phyloP scores from a whole-genome alignment of 2,888 invertebrate genomes.

The Synergus umbraculus region DNA sequence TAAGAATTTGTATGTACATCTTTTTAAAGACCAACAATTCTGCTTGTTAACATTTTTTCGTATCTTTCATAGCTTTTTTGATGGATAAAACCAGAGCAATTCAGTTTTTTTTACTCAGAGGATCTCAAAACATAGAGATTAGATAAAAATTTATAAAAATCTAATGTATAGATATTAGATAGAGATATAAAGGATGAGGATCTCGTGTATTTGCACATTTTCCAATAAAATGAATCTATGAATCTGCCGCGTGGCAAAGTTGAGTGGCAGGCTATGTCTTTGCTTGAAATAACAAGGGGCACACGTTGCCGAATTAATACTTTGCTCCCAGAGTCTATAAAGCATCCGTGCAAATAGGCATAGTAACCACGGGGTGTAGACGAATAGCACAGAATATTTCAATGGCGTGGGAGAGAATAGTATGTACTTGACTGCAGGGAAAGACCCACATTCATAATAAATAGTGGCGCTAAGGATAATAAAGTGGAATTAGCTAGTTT shows the following conservation, averaged over 20 bases:
- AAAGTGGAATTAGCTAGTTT: slow-evolving; percentile 28
- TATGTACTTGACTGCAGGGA: slow-evolving; percentile 53
- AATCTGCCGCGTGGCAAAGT: slow-evolving; percentile 68
- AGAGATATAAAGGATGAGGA: slow-evolving; percentile 9
- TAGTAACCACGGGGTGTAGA: slow-evolving; percentile 54
- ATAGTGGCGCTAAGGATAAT: slow-evolving; percentile 14
- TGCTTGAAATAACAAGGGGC: slow-evolving; percentile 74
- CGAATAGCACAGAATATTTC: slow-evolving; percentile 55
- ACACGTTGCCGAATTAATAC: slow-evolving; percentile 68
- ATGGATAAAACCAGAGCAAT: no score
- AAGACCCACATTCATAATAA: slow-evolving; percentile 42
- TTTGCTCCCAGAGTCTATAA: slow-evolving; percentile 64
- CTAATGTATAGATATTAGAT: slow-evolving; percentile 18
- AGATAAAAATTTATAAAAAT: neutral
- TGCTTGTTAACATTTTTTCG: no score
- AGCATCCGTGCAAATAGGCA: slow-evolving; percentile 57
- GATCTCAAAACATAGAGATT: no score
- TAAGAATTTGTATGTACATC: no score
- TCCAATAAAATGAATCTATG: slow-evolving; percentile 71
- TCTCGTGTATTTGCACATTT: slow-evolving; percentile 70
- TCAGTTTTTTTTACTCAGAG: no score
- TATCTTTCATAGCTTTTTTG: no score
- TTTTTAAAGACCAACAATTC: no score
- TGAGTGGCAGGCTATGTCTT: slow-evolving; percentile 70
- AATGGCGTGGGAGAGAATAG: slow-evolving; percentile 54